Evolutionary conservation across 2,888 invertebrate genomes (phyloP), one percentile per base, ranked within the genome.

Genomic region (Nomada goodeniana): DNA sequence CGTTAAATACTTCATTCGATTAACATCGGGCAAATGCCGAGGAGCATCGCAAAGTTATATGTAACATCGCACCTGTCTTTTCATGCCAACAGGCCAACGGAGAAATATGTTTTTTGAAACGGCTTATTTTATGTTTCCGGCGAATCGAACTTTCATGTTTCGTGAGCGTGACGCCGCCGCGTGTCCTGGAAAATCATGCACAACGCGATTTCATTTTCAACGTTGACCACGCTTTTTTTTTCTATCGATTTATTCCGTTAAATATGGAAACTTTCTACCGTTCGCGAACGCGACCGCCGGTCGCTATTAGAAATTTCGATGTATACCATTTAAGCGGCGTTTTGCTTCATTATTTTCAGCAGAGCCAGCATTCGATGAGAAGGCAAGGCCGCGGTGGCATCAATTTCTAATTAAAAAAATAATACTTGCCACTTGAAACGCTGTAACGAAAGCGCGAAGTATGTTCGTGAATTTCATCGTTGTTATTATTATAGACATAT

Each of bases 201-300:
- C 71, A 61, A 72, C 72, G 52, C 53, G 63, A 57, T 81, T 81
- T 75, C 83, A 70, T 70, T 84, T 82, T 82, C 79, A 67, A 77
- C 82, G 73, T 76, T 75, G 73, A 68, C 80, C 59, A 82, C 77
- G 55, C 69, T 71, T 73, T 81, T 74, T 74, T 83, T 84, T 82
- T 77, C 57, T 63, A 26, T 82, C 80, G 71, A 77, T 84, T 85
- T 76, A 72, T 82, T 85, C 69, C 82, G 69, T 72, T 78, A 76
- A 80, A 87, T 83, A 83, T 86, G 84, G 86, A 76, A 80, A 87
- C 87, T 88, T 87, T 88, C 88, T 86, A 87, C 47, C 23, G 59
- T 29, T n/a, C 47, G 71, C 20, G 69, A 68, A 47, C 64, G 55
- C 50, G 50, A 42, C 52, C 60, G 55, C 42, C 52, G 36, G 53